phyloP scores from a whole-genome alignment of 2,797 vertebrate genomes.

The Amblyraja radiata region DNA sequence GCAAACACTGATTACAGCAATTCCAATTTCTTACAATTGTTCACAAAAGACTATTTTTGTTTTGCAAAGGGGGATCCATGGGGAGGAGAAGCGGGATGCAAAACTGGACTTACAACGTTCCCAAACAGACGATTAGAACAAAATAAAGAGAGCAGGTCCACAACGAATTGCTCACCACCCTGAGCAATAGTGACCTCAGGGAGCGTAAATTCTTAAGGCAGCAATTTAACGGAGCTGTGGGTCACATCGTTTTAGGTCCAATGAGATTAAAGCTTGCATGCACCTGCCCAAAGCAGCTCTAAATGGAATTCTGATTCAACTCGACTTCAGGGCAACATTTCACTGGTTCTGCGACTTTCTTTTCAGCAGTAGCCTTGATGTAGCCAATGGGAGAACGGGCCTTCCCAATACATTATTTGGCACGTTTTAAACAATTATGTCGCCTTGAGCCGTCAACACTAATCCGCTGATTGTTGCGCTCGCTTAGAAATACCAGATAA shows the following conservation, averaged over 20 bases:
- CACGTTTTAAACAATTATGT: neutral
- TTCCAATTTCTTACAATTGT: neutral
- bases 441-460: neutral
- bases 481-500: neutral
- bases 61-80: neutral
- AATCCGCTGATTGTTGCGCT: neutral
- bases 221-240: slow-evolving; percentile 2
- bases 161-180: neutral
- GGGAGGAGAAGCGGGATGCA: neutral
- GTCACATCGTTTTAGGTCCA: slow-evolving; percentile 1
- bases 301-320: slow-evolving; percentile 18
- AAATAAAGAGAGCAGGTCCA: neutral
- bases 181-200: slow-evolving; percentile 30
- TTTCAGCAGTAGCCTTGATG: slow-evolving; percentile 3
- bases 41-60: slow-evolving; percentile 5
- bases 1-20: neutral
- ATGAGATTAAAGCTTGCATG: slow-evolving; percentile 5
- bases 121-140: neutral
- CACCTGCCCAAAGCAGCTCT: slow-evolving; percentile 29
- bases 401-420: neutral
- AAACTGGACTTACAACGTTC: neutral
- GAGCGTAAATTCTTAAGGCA: neutral
- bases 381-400: neutral
- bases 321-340: slow-evolving; percentile 2
- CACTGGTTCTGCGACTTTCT: neutral